Conservation (phyloP, 2,797 vertebrate genomes). For the Anomalospiza imberbis region DNA sequence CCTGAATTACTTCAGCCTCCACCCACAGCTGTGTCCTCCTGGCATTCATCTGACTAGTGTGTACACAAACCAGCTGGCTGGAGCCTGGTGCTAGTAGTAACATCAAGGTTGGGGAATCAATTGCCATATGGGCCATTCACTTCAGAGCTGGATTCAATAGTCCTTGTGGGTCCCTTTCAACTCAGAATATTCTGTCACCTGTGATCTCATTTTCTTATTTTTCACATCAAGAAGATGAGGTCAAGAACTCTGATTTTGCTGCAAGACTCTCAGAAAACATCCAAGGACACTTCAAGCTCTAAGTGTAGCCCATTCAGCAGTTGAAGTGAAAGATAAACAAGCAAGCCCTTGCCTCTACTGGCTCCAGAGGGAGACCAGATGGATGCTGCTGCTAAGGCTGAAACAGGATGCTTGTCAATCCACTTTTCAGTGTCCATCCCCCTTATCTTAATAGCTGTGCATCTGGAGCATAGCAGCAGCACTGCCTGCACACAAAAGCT, state of each 20-base stretch:
- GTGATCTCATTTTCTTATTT: neutral
- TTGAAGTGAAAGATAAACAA: neutral
- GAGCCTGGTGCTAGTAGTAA: neutral
- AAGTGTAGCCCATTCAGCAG: neutral
- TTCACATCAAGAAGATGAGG: neutral
- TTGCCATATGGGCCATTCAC: too few species aligned
- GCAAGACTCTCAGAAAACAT: neutral
- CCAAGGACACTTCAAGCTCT: neutral
- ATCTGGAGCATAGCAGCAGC: neutral
- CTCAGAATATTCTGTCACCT: neutral
- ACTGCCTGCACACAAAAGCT: neutral
- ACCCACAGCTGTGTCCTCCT: neutral
- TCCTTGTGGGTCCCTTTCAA: neutral
- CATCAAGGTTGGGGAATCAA: neutral
- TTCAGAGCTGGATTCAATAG: neutral
- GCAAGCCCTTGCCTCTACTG: neutral
- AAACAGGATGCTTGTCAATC: neutral
- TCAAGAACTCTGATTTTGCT: neutral
- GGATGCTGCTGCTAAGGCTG: neutral
- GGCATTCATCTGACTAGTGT: neutral
- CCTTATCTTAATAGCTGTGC: neutral
- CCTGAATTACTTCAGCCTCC: neutral
- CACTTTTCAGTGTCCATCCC: neutral
- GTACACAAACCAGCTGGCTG: neutral
- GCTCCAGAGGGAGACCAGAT: neutral